Conservation (phyloP, 2,797 vertebrate genomes). For the Cossypha heuglini region DNA sequence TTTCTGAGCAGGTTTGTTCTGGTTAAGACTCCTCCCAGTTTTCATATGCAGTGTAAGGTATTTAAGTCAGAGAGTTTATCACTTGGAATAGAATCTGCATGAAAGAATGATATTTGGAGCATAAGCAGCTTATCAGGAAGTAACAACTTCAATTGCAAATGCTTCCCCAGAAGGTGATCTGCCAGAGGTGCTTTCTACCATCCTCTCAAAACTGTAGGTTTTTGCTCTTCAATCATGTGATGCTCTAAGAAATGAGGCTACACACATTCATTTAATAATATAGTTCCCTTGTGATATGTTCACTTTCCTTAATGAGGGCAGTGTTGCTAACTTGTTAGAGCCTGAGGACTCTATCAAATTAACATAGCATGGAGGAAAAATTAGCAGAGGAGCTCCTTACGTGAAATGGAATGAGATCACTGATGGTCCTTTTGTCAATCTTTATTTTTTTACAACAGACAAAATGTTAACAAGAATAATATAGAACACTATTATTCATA, state of each 20-base stretch:
- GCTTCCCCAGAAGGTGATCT: not conserved
- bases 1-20: not conserved
- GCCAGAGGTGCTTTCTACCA: not conserved
- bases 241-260: slow-evolving; percentile 29
- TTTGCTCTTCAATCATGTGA: not conserved
- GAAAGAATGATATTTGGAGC: not conserved
- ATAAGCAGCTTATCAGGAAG: not conserved
- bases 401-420: not conserved
- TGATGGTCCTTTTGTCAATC: not conserved
- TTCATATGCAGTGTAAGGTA: not conserved
- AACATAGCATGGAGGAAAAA: slow-evolving; percentile 10
- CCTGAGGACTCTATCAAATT: slow-evolving; percentile 46
- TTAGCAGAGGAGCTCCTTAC: not conserved
- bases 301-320: slow-evolving; percentile 46
- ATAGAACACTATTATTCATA: not conserved
- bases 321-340: slow-evolving; percentile 36
- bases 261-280: not conserved
- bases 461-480: not conserved
- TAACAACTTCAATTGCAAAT: not conserved
- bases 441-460: not conserved
- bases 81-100: not conserved
- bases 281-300: slow-evolving; percentile 5
- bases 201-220: not conserved
- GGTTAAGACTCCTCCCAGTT: not conserved
- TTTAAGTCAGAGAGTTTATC: not conserved